phyloP scores from a whole-genome alignment of 2,113 vertebrate genomes.

The Platichthys stellatus region DNA sequence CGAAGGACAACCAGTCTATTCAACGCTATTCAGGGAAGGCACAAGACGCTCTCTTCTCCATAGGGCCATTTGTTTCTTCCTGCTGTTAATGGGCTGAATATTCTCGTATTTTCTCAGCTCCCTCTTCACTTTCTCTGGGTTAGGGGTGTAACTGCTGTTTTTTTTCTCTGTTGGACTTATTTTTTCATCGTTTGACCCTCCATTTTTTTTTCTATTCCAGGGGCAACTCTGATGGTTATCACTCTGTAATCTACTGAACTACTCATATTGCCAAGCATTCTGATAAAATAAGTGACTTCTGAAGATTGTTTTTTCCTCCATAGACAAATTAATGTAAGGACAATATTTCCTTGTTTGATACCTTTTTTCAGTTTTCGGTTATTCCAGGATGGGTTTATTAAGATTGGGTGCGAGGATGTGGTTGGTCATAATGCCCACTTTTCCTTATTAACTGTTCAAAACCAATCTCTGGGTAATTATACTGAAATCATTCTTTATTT shows the following conservation, averaged over 20 bases:
- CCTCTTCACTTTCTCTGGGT: constrained; percentile 2
- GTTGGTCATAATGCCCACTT: constrained; percentile 71
- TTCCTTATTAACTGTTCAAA: constrained; percentile 77
- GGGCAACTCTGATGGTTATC: constrained; percentile 77
- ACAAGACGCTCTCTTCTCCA: constrained; percentile 62
- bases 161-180: constrained; percentile 38
- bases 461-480: constrained; percentile 69
- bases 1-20: constrained; percentile 69
- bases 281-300: constrained; percentile 81
- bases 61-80: constrained; percentile 62
- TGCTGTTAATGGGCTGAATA: constrained; percentile 71
- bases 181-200: constrained; percentile 56
- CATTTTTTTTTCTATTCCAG: constrained; percentile 54
- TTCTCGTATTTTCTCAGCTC: constrained; percentile 32
- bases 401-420: constrained; percentile 61
- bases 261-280: constrained; percentile 77
- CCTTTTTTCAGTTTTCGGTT: constrained; percentile 49
- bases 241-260: constrained; percentile 83
- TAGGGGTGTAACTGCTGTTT: constrained; percentile 23
- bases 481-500: constrained; percentile 76
- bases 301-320: constrained; percentile 62
- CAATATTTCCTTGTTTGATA: constrained; percentile 71
- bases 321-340: constrained; percentile 79
- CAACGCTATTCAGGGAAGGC: constrained; percentile 49
- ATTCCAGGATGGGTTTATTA: constrained; percentile 71